Base-by-base conservation (phyloP, 2,888 invertebrate species). In the Apamea epomidion region DNA sequence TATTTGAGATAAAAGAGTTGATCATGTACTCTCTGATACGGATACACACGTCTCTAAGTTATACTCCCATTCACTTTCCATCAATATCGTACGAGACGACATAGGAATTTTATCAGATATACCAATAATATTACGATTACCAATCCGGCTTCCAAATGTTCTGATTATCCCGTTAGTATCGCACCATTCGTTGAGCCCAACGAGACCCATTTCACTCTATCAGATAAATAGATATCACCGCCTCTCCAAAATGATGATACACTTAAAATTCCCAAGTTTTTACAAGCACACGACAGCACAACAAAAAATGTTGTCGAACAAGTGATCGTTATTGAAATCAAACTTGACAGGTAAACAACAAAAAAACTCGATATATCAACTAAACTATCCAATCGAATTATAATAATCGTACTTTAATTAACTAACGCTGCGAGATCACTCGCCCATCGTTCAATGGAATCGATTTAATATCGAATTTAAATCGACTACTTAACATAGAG, bases 341-440 rank as follows among this genome's bases (percentile, higher is more conserved):
- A 85, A 90, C 71, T 82, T 89, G 92, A 90, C 91, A 90, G 85
- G 32, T 80, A 80, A 85, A 91, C 91, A 91, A 89, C 88, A 87
- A 87, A 81, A 82, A 78, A 80, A 82, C 69, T 81, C 88, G 88
- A 90, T 91, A 89, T 84, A 85, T 88, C 86, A 88, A 84, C 80
- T 69, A 72, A 86, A 86, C 80, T 76, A 88, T 89, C 85, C 73
- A 74, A 87, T 88, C 82, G 75, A 91, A 91, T 91, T 91, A 91
- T 87, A 88, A 90, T 90, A 91, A 92, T 91, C 86, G 89, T 74
- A 85, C 78, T 90, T 91, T 92, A 92, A 92, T 92, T 92, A 91
- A 90, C 85, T 87, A 76, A 81, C 82, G 80, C 84, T 76, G 77
- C 84, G 80, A 90, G 86, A 89, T 86, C 80, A 86, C 87, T 91